Conservation (phyloP, 1,140 invertebrate species). For the Apis dorsata region DNA sequence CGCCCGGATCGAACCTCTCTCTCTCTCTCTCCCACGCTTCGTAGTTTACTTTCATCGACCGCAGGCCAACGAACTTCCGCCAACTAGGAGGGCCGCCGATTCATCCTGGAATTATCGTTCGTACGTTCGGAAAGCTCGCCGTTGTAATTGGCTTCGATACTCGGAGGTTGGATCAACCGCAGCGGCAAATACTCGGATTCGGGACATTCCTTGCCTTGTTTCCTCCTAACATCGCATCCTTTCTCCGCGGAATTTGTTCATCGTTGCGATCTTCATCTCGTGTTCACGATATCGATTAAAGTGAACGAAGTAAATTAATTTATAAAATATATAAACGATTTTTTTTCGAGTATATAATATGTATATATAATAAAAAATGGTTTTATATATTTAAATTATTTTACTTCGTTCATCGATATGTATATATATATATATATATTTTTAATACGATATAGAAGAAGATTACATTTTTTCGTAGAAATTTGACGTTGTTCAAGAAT, state of each 20-base stretch:
- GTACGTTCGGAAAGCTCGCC: constrained; percentile 20
- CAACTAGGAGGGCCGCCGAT: background rate
- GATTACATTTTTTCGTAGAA: no score
- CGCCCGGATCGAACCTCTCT: background rate
- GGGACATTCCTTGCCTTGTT: background rate
- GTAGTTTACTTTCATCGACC: constrained; percentile 32
- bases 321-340: no score
- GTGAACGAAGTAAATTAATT: background rate
- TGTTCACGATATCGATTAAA: background rate
- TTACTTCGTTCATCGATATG: no score
- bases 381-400: no score
- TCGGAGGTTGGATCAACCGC: background rate
- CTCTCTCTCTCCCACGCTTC: no score
- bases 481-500: no score
- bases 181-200: constrained; percentile 2
- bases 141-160: constrained; percentile 29
- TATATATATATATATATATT: no score
- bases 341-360: no score
- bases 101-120: constrained; percentile 20
- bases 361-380: no score
- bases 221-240: background rate
- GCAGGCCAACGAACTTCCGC: constrained; percentile 7
- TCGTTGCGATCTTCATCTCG: background rate
- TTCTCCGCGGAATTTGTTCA: background rate
- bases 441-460: no score